Percentiles rank a stretch among this genome's conserved stretches.
Evolutionary conservation across 2,797 vertebrate genomes (phyloP).

Genomic region (Clarias laeviceps): DNA sequence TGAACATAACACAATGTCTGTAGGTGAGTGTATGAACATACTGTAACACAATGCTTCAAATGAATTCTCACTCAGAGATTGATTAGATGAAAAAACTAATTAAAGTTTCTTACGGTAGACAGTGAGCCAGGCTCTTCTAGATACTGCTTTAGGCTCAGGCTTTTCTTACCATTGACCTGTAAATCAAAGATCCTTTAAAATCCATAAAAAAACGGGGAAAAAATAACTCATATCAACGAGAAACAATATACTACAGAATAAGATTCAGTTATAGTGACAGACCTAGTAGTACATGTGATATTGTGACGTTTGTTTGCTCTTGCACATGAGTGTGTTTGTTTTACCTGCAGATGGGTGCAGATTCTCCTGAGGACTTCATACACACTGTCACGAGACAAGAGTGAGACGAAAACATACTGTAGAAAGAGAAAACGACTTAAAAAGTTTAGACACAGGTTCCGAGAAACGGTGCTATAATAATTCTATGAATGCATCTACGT

Average conservation of each 20-base stretch:
- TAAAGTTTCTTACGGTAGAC: slow-evolving; percentile 77
- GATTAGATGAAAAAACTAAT: background rate
- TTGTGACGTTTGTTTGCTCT: slow-evolving; percentile 15
- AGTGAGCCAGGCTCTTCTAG: slow-evolving; percentile 82
- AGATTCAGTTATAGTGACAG: background rate
- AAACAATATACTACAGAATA: background rate
- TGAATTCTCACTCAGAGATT: background rate
- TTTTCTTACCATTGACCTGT: slow-evolving; percentile 87
- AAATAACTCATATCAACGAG: too few species aligned
- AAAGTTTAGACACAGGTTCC: background rate
- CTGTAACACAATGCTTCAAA: background rate
- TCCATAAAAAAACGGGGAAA: background rate
- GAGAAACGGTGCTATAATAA: background rate
- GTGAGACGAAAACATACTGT: slow-evolving; percentile 94
- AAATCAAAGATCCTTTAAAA: slow-evolving; percentile 24
- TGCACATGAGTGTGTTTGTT: slow-evolving; percentile 16
- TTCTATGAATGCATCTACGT: background rate
- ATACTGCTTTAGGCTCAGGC: slow-evolving; percentile 88
- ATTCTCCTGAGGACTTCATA: slow-evolving; percentile 90
- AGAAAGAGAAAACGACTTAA: slow-evolving; percentile 33
- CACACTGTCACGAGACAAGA: slow-evolving; percentile 92
- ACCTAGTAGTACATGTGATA: background rate
- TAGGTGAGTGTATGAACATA: background rate
- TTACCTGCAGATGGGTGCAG: slow-evolving; percentile 94
- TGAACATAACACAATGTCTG: background rate